phyloP scores from a whole-genome alignment of 2,888 invertebrate genomes.

The Agonopterix arenella region DNA sequence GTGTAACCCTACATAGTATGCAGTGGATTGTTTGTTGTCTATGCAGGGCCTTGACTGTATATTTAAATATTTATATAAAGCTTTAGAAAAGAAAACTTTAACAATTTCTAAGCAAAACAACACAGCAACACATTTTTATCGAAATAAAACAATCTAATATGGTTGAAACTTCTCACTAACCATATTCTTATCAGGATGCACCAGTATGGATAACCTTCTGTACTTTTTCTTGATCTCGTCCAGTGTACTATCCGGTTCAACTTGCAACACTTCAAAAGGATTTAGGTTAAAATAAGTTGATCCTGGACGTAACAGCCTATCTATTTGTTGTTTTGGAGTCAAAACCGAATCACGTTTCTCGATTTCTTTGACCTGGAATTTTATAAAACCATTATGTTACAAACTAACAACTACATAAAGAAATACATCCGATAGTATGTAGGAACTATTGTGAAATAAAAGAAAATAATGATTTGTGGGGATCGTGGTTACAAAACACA shows the following conservation, averaged over 20 bases:
- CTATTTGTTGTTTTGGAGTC: constrained; percentile 98
- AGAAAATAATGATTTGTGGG: not conserved
- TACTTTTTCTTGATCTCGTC: constrained; percentile 98
- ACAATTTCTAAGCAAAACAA: no score
- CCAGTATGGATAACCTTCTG: constrained; percentile 95
- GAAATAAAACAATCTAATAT: not conserved
- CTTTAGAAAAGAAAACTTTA: no score
- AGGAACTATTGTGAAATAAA: not conserved
- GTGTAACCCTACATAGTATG: no score
- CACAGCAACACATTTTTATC: not conserved
- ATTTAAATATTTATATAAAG: no score
- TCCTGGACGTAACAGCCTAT: constrained; percentile 95
- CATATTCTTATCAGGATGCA: constrained; percentile 99
- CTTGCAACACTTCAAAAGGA: constrained; percentile 94
- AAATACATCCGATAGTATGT: not conserved
- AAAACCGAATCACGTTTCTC: constrained; percentile 98
- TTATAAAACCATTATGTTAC: not conserved
- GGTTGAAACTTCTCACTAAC: constrained; percentile 33
- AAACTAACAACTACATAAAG: not conserved
- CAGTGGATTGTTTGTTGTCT: no score
- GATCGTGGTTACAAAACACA: constrained; percentile 43
- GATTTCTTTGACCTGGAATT: constrained; percentile 95
- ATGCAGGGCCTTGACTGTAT: no score
- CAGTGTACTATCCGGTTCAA: constrained; percentile 91
- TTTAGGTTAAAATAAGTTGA: constrained; percentile 99